phyloP scores from a whole-genome alignment of 2,797 vertebrate genomes.

The Cetoscarus ocellatus region DNA sequence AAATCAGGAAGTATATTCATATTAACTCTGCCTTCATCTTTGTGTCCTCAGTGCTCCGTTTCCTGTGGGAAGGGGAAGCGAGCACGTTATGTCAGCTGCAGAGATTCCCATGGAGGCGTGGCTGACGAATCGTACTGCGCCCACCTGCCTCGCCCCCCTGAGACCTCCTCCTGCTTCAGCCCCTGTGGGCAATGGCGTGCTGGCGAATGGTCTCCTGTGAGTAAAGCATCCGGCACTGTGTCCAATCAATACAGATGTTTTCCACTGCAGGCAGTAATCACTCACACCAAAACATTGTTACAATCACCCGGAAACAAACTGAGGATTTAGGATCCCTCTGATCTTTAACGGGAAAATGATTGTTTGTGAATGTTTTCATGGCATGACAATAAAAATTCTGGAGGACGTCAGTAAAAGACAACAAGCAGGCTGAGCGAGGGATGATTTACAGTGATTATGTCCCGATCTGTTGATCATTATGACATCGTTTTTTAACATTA shows the following conservation, averaged over 20 bases:
- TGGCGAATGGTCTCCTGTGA: constrained; percentile 95
- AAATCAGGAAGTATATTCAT: constrained; percentile 16
- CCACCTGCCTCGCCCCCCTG: constrained; percentile 89
- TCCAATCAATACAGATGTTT: constrained; percentile 57
- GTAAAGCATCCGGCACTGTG: constrained; percentile 67
- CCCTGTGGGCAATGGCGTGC: constrained; percentile 94
- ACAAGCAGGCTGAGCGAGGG: not conserved
- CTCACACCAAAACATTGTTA: constrained; percentile 10
- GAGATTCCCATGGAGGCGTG: constrained; percentile 88
- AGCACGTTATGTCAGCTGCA: constrained; percentile 95
- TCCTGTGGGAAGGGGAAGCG: constrained; percentile 92
- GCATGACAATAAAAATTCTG: not conserved
- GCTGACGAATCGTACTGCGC: constrained; percentile 91
- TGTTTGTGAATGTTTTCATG: constrained; percentile 16
- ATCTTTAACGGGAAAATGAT: constrained; percentile 8
- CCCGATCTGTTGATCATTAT: constrained; percentile 26
- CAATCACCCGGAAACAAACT: constrained; percentile 30
- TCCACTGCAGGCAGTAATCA: constrained; percentile 17
- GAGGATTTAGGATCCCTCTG: constrained; percentile 15
- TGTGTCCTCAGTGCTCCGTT: constrained; percentile 89
- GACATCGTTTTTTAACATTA: constrained; percentile 1
- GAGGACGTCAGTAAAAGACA: not conserved
- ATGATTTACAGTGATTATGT: constrained; percentile 19
- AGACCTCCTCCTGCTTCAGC: constrained; percentile 89
- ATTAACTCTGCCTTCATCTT: constrained; percentile 11